Base-by-base conservation (phyloP, 2,797 vertebrate species). In the Sardinella longiceps region DNA sequence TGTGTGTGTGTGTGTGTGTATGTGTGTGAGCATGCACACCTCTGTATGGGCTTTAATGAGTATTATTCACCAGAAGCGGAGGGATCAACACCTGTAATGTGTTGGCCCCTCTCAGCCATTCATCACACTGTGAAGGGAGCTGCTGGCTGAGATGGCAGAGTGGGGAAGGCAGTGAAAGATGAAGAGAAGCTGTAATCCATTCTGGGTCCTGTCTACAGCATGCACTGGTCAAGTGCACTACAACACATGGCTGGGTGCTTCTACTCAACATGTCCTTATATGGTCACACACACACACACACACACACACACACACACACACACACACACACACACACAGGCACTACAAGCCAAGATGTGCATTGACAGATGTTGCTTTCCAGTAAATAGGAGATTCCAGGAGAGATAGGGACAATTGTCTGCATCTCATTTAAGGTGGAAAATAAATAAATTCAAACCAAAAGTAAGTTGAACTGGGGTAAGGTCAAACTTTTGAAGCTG, bases 71-170 rank as follows among this genome's bases (percentile, higher is more conserved):
- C 66, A 43, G 20, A 77, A 39, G 33, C 39, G 37, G 43, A 77
- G 70, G 10, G 18, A 43, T 77, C 70, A 77, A 77, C 70, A 77
- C 70, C 70, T 77, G 37, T 77, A 43, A 77, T 77, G 18, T 77
- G 20, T 77, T 77, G 14, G 39, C 18, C 37, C 18, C 43, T 23
- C 63, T 5, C 4, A 37, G 30, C 28, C 37, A 77, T 77, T 77
- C 70, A 77, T 39, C 70, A 77, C n/a, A 23, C 39, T 74, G 37
- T 77, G 39, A 39, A 43, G 23, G 10, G 37, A 23, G 70, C 2
- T 5, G 20, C 7, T 23, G 33, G 70, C 70, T 77, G 33, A 20
- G 20, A 5, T 77, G 37, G 33, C 70, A 39, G 39, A 23, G 70
- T 37, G 23, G 18, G 43, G 70, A 39, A 74, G 15, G 70, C 37